These are phyloP conservation scores for Anthopleura sola DNA, from an alignment of 64 coral and sea anemone genomes.

Conservation along the genomic window DNA sequence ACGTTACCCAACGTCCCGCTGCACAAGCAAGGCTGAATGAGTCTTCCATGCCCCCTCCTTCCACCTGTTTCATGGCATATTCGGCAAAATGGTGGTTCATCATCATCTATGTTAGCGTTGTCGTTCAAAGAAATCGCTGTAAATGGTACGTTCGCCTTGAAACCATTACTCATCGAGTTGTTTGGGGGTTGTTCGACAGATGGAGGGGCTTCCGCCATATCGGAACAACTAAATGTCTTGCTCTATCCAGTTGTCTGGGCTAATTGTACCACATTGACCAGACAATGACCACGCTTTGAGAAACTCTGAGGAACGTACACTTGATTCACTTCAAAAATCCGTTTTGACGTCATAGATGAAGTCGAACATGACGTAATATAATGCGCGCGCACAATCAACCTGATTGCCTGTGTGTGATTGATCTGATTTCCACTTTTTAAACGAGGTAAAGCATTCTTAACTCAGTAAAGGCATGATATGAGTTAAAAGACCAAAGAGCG, in stretches of 20 bases:
- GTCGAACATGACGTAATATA: too few species aligned
- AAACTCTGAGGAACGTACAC: too few species aligned
- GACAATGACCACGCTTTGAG: too few species aligned
- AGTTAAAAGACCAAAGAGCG: too few species aligned
- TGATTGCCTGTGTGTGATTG: too few species aligned
- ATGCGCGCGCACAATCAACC: too few species aligned
- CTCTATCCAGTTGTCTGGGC: background rate
- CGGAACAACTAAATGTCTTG: background rate
- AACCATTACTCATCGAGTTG: background rate
- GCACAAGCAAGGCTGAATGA: constrained; percentile 38
- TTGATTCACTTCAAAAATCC: too few species aligned
- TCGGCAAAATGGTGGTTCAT: constrained; percentile 51
- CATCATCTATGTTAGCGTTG: background rate
- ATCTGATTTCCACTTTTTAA: too few species aligned
- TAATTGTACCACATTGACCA: background rate
- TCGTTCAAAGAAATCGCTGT: background rate
- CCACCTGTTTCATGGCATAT: constrained; percentile 33
- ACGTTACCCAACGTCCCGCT: constrained; percentile 49
- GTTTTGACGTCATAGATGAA: too few species aligned
- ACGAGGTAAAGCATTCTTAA: too few species aligned
- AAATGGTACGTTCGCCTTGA: background rate
- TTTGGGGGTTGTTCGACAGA: background rate
- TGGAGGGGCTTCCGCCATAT: background rate
- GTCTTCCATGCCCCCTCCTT: background rate
- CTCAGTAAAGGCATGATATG: too few species aligned